These are phyloP conservation scores for Chironomus tentans DNA, from an alignment of 2,888 invertebrate genomes.

Conservation along the genomic window DNA sequence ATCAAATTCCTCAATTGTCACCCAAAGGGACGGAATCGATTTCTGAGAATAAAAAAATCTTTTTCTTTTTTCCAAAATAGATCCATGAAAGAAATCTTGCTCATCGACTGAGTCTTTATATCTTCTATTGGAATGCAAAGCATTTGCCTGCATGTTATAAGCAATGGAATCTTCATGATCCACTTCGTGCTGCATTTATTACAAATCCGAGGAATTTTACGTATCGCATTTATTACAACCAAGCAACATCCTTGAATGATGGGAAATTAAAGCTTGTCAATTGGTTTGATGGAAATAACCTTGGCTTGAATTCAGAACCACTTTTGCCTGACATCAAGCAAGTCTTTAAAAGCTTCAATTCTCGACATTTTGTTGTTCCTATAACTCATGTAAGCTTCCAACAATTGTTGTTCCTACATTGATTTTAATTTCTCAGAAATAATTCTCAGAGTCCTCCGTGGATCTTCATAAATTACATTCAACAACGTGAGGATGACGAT, in stretches of 20 bases:
- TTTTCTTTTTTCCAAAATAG: background rate
- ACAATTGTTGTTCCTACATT: background rate
- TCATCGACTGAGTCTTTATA: conserved; percentile 45
- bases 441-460: conserved; percentile 56
- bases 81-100: conserved; percentile 35
- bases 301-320: conserved; percentile 54
- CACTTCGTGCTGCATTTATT: conserved; percentile 52
- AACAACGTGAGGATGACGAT: background rate
- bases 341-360: conserved; percentile 57
- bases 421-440: background rate
- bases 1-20: too few relatives aligned
- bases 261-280: conserved; percentile 56
- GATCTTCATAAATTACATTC: conserved; percentile 57
- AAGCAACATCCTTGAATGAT: conserved; percentile 51
- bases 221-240: conserved; percentile 59
- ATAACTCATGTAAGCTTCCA: conserved; percentile 55
- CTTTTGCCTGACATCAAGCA: conserved; percentile 52
- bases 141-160: conserved; percentile 47
- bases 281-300: conserved; percentile 56
- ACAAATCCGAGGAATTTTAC: conserved; percentile 48
- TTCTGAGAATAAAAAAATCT: background rate
- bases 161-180: conserved; percentile 36
- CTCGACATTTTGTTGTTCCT: conserved; percentile 56
- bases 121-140: conserved; percentile 57
- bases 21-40: too few relatives aligned